Conservation (phyloP, 2,797 vertebrate species). For the Lacerta bilineata region DNA sequence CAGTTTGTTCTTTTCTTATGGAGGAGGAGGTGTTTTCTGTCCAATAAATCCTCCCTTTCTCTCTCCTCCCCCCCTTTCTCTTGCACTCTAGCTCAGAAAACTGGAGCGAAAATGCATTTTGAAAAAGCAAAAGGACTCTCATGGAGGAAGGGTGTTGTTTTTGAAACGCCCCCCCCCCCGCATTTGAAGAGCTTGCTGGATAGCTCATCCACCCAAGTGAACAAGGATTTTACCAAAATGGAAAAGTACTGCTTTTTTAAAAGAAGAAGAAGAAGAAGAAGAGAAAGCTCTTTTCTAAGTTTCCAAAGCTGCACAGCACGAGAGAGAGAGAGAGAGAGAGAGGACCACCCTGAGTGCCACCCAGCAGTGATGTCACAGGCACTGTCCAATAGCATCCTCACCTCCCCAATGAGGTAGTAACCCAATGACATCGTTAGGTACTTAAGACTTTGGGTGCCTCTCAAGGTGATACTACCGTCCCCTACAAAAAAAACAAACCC, state of each 20-base stretch:
- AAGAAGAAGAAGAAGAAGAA: too few species aligned
- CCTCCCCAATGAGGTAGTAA: too few species aligned
- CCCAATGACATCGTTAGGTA: not conserved
- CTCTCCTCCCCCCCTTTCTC: too few species aligned
- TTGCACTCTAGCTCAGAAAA: not conserved
- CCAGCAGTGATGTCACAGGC: not conserved
- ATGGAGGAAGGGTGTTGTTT: not conserved
- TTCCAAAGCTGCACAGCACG: not conserved
- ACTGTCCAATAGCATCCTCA: not conserved
- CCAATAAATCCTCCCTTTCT: too few species aligned
- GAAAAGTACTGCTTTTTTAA: not conserved
- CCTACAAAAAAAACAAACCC: too few species aligned
- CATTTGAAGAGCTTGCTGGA: not conserved
- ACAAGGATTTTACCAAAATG: too few species aligned
- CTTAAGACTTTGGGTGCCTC: too few species aligned
- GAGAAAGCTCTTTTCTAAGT: not conserved
- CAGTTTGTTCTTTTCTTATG: too few species aligned
- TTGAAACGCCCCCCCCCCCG: fast-evolving
- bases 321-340: fast-evolving
- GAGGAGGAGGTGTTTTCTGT: too few species aligned
- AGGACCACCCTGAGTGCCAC: too few species aligned
- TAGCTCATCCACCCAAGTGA: not conserved
- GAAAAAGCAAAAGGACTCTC: too few species aligned
- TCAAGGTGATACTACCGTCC: not conserved
- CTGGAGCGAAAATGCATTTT: not conserved